phyloP scores from a whole-genome alignment of 2,113 vertebrate genomes.

The Herpailurus yagouaroundi region DNA sequence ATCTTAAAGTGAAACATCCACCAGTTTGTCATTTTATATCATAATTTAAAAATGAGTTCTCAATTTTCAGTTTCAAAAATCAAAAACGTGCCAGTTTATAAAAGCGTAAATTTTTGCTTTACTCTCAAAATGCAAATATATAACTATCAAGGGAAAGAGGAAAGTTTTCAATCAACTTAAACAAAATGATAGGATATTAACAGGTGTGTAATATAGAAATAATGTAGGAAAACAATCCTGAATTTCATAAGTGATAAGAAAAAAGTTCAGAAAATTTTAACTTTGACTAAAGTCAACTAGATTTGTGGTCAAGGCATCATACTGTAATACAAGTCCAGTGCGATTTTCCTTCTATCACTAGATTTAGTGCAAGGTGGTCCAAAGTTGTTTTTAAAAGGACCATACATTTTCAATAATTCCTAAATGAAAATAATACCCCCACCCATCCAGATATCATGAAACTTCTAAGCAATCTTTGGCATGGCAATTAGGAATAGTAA shows the following conservation, averaged over 20 bases:
- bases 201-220: neutral
- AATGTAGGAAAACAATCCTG: neutral
- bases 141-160: neutral
- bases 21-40: neutral
- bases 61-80: neutral
- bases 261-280: neutral
- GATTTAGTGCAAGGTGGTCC: neutral
- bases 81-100: neutral
- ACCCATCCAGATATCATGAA: neutral
- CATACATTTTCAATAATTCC: neutral
- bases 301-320: neutral
- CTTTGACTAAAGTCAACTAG: neutral
- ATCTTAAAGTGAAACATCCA: neutral
- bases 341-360: neutral
- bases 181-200: neutral
- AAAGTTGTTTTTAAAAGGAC: slow-evolving; percentile 1
- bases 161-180: neutral
- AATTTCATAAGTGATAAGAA: neutral
- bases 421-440: neutral
- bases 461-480: neutral
- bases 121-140: neutral
- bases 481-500: neutral
- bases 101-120: neutral
- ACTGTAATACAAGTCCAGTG: neutral
- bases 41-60: slow-evolving; percentile 2